phyloP scores from a whole-genome alignment of 2,888 invertebrate genomes.

The Eulithis prunata region DNA sequence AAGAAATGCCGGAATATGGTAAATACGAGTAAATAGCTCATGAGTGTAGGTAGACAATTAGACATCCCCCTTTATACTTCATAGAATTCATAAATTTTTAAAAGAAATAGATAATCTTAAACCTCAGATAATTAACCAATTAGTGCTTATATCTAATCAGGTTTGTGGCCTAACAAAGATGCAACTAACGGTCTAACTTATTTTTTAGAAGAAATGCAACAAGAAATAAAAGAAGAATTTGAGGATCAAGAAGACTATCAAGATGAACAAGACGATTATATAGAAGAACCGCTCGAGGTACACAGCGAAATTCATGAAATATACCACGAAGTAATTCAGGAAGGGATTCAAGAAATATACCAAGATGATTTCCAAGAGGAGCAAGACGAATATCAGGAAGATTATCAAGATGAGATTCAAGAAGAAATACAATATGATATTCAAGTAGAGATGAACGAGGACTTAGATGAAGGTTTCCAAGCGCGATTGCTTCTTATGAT shows the following conservation, averaged over 20 bases:
- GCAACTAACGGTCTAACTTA: neutral
- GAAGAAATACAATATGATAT: conserved; percentile 2
- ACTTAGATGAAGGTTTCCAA: conserved; percentile 2
- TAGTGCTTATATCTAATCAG: too few species aligned
- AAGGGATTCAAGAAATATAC: conserved; percentile 10
- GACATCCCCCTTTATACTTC: too few species aligned
- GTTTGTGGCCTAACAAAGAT: neutral
- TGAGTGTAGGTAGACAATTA: too few species aligned
- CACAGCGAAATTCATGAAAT: conserved; percentile 8
- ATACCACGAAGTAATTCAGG: conserved; percentile 2
- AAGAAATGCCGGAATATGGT: conserved; percentile 15
- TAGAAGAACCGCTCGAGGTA: conserved; percentile 13
- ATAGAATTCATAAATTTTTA: too few species aligned
- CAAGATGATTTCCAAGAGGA: conserved; percentile 4
- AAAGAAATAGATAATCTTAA: too few species aligned
- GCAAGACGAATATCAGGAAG: conserved; percentile 3
- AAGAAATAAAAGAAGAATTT: conserved; percentile 35
- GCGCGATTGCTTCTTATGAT: conserved; percentile 7
- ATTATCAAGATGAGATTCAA: neutral
- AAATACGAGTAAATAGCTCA: neutral
- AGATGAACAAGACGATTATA: conserved; percentile 12
- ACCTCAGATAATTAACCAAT: too few species aligned
- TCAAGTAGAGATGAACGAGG: conserved; percentile 1
- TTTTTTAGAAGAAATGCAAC: conserved; percentile 16
- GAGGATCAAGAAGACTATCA: conserved; percentile 18